phyloP scores from a whole-genome alignment of 2,113 vertebrate species.

The Mesitornis unicolor region DNA sequence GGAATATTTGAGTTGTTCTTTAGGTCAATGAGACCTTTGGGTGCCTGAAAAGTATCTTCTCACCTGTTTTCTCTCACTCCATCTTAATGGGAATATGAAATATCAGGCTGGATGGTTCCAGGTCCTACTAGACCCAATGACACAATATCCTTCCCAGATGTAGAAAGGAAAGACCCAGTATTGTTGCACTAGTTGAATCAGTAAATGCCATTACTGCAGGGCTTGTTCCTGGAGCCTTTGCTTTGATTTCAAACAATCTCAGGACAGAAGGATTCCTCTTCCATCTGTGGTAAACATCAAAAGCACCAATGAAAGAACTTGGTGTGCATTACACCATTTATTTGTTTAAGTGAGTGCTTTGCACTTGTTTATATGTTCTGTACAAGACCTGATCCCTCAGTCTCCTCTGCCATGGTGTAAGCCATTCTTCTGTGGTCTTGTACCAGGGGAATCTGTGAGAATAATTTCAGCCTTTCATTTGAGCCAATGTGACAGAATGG shows the following conservation, averaged over 20 bases:
- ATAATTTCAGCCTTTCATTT: background rate
- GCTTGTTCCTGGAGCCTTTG: background rate
- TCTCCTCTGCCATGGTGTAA: background rate
- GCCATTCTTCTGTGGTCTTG: background rate
- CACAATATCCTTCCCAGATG: background rate
- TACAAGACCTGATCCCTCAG: background rate
- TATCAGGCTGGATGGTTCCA: background rate
- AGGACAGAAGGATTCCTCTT: background rate
- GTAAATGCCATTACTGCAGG: background rate
- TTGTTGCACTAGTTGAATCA: background rate
- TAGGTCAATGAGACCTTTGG: background rate
- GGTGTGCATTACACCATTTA: no score
- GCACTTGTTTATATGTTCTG: background rate
- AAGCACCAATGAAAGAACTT: background rate
- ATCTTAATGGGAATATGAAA: background rate
- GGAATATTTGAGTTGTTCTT: background rate
- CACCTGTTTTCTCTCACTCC: background rate
- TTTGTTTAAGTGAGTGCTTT: background rate
- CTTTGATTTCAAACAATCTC: background rate
- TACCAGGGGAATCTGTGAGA: background rate
- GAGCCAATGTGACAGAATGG: background rate
- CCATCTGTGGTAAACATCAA: background rate
- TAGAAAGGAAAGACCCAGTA: background rate
- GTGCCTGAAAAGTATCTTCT: background rate
- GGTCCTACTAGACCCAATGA: background rate